Evolutionary conservation across 2,797 vertebrate species (phyloP).

Genomic region (Neosalanx taihuensis): DNA sequence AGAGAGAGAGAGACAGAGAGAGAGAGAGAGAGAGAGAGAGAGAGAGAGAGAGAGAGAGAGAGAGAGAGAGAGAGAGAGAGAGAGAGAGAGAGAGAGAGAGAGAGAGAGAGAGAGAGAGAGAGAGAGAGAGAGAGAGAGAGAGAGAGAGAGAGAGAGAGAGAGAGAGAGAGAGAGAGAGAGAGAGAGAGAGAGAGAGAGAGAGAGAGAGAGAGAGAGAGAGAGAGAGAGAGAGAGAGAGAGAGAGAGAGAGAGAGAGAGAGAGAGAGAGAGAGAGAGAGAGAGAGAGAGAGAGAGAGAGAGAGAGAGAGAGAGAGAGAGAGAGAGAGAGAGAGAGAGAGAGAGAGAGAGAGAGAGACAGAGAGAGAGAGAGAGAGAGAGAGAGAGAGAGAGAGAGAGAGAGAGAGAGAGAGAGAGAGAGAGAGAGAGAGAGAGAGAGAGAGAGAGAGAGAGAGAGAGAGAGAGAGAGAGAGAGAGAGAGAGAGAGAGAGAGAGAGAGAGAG

Average conservation of each 20-base stretch:
- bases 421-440: background rate
- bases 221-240: conserved; percentile 3
- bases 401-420: background rate
- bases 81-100: too few species aligned
- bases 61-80: too few species aligned
- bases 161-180: background rate
- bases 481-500: too few species aligned
- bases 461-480: too few species aligned
- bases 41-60: too few species aligned
- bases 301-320: background rate
- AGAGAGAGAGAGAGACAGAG: background rate
- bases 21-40: too few species aligned
- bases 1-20: too few species aligned
- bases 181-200: background rate
- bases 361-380: background rate
- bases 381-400: background rate
- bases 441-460: too few species aligned
- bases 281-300: background rate
- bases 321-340: background rate
- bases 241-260: background rate
- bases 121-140: too few species aligned
- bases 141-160: background rate
- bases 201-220: background rate
- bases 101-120: too few species aligned
- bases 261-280: background rate